Evolutionary conservation across 2,888 invertebrate species (phyloP), one percentile per base, ranked within the genome.

Genomic region (Anoncus sp.): DNA sequence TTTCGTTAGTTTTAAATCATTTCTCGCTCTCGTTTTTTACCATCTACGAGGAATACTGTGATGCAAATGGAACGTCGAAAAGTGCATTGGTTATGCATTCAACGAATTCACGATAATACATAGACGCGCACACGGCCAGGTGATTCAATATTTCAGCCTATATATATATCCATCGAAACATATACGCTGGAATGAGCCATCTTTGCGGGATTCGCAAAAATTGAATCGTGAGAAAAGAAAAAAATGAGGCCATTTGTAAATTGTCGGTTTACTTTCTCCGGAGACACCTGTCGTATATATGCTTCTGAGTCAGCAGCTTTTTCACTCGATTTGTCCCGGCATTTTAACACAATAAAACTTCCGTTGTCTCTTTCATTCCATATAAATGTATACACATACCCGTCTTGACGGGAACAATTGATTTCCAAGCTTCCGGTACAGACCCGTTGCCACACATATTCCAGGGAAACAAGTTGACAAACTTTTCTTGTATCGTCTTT

Each of bases 11-110:
- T 77, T 72, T 66, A 49, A 27, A 77, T 72, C 72, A 72, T 73
- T 70, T 79, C 53, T 65, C 67, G 59, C 65, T 76, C 70, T 80
- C 72, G 60, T 76, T 72, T 73, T 72, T 71, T 72, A 43, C 77
- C 59, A 62, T 47, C 38, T 51, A 31, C 31, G 65, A 12, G 40
- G 14, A 27, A 16, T 35, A 43, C n/a, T 12, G 38, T 12, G 38
- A 49, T 31, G 66, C 35, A 35, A 38, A 43, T 57, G 47, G 57
- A 62, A 47, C 57, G 62, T 60, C 49, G 70, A 72, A 75, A 72
- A 75, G 78, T 62, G 74, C 66, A 77, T 81, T 71, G 79, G 76
- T 79, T 84, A 80, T 81, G 82, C 82, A 82, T 84, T 80, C 77
- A 67, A 49, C 63, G 75, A 70, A 77, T 69, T 79, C 12, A 73